These are phyloP conservation scores for Euzetes globulus DNA, from an alignment of 2,888 invertebrate species.

Conservation along the genomic window DNA sequence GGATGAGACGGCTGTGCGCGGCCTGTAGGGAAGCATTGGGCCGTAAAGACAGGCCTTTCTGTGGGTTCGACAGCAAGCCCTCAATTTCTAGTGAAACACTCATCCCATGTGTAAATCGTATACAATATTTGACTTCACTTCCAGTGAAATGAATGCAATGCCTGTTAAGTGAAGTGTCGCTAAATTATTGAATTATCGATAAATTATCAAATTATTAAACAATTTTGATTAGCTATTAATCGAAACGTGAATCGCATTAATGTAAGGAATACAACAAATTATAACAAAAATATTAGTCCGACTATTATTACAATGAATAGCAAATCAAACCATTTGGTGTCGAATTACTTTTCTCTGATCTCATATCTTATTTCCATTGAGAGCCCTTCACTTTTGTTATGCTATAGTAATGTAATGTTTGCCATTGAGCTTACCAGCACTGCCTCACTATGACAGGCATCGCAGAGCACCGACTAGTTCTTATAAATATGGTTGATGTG, in stretches of 20 bases:
- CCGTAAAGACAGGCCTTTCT: constrained; percentile 15
- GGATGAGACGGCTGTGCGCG: constrained; percentile 12
- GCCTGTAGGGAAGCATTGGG: constrained; percentile 19
- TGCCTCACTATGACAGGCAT: background rate
- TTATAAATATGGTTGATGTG: background rate
- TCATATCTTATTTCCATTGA: background rate
- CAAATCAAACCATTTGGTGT: constrained; percentile 9
- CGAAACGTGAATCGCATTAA: constrained; percentile 4
- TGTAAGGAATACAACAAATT: background rate
- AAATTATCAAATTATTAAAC: constrained; percentile 24
- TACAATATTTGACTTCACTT: background rate
- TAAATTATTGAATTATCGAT: constrained; percentile 20
- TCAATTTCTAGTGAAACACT: background rate
- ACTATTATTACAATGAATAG: background rate
- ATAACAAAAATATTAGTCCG: background rate
- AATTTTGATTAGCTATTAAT: constrained; percentile 14
- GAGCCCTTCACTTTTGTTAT: constrained; percentile 22
- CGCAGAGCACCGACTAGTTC: constrained; percentile 4
- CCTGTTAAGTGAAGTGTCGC: background rate
- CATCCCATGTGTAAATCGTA: constrained; percentile 14
- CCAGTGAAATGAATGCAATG: background rate
- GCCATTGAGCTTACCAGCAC: constrained; percentile 1
- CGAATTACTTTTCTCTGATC: background rate
- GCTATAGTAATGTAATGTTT: constrained; percentile 15
- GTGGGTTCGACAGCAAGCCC: constrained; percentile 1